Evolutionary conservation across 2,113 vertebrate genomes (phyloP).

Genomic region (Bos javanicus): DNA sequence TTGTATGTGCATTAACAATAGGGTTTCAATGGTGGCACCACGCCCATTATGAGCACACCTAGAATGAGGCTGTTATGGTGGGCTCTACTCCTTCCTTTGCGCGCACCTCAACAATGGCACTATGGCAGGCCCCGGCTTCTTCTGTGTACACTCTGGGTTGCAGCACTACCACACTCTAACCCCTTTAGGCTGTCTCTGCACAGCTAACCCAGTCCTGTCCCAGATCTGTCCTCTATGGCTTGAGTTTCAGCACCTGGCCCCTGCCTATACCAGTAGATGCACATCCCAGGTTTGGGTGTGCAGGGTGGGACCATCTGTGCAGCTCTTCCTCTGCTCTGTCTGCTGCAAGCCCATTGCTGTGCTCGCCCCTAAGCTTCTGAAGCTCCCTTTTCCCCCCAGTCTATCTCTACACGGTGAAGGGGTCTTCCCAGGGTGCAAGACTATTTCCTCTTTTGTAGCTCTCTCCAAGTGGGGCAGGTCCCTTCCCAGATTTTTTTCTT

Average conservation of each 20-base stretch:
- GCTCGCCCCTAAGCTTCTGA: background rate
- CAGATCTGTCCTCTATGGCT: background rate
- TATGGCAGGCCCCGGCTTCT: background rate
- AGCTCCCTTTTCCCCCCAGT: background rate
- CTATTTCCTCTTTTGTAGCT: background rate
- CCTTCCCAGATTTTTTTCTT: background rate
- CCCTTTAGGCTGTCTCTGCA: background rate
- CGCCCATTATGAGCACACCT: background rate
- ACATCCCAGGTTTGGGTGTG: background rate
- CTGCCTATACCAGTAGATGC: background rate
- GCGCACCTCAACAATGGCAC: background rate
- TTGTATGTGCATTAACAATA: background rate
- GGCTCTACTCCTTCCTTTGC: background rate
- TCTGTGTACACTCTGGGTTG: background rate
- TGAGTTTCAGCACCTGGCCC: background rate
- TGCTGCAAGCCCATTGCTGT: background rate
- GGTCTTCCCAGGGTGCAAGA: background rate
- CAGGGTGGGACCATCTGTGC: background rate
- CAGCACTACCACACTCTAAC: background rate
- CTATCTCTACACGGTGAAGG: background rate
- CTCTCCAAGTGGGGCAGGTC: background rate
- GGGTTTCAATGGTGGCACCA: background rate
- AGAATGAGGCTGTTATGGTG: background rate
- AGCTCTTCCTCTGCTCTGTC: background rate
- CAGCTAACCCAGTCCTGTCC: background rate